Conservation (phyloP, 2,888 invertebrate genomes). For the Noctua janthina region DNA sequence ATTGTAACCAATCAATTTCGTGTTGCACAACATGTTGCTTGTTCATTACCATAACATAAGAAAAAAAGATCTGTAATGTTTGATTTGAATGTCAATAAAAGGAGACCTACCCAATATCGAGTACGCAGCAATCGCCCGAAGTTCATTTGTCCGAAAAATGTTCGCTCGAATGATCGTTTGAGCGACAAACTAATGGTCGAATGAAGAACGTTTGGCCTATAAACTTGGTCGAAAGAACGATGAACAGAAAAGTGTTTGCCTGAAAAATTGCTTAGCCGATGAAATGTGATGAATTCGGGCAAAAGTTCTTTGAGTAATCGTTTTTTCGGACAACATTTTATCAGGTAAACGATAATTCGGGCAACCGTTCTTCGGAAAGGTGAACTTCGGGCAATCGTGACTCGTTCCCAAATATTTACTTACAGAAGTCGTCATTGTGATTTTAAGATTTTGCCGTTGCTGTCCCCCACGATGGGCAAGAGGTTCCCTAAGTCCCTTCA, state of each 20-base stretch:
- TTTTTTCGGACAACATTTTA: not conserved
- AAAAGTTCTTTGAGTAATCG: not conserved
- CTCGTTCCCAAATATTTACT: not conserved
- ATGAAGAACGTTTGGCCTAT: not conserved
- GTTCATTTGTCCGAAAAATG: not conserved
- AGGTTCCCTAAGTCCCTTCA: not conserved
- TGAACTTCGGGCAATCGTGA: not conserved
- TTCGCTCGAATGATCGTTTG: not conserved
- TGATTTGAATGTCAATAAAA: conserved; percentile 4
- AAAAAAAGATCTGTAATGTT: not conserved
- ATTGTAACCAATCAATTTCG: conserved; percentile 55
- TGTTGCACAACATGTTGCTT: conserved; percentile 33
- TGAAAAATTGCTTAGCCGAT: not conserved
- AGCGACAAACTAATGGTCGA: not conserved
- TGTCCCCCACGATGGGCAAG: not conserved
- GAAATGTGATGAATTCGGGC: not conserved
- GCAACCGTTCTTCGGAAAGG: not conserved
- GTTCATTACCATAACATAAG: conserved; percentile 14
- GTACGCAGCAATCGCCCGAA: not conserved
- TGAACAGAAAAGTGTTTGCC: not conserved
- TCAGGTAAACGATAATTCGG: not conserved
- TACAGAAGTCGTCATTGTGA: not conserved
- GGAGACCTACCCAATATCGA: not conserved
- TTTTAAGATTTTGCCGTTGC: not conserved
- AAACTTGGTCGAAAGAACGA: not conserved